Percentiles rank a stretch among this genome's conserved stretches.
Conservation (phyloP, 2,888 invertebrate species). For the Andrena dorsata region DNA sequence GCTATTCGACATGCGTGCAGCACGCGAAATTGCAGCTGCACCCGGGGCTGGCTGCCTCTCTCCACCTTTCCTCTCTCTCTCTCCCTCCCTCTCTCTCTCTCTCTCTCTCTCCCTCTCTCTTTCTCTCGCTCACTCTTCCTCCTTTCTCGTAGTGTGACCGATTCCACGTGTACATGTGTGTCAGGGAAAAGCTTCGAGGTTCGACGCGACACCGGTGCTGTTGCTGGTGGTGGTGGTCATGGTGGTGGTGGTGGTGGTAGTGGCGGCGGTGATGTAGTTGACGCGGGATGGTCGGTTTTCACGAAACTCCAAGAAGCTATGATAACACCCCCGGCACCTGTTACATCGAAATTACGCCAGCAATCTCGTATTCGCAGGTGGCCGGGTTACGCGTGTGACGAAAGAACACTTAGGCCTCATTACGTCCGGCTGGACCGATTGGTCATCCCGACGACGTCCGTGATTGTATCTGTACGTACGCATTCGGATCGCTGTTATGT, state of each 20-base stretch:
- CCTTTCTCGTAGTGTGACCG: slow-evolving; percentile 59
- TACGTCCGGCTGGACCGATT: slow-evolving; percentile 16
- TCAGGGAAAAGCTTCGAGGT: slow-evolving; percentile 57
- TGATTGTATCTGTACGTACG: slow-evolving; percentile 36
- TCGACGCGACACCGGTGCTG: slow-evolving; percentile 43
- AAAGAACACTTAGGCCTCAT: slow-evolving; percentile 33
- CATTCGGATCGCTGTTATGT: slow-evolving; percentile 1
- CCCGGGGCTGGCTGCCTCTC: slow-evolving; percentile 43
- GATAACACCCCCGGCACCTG: slow-evolving; percentile 24
- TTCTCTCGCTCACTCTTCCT: slow-evolving; percentile 21
- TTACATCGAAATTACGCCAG: slow-evolving; percentile 33
- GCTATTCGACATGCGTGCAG: slow-evolving; percentile 72
- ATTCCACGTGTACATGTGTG: slow-evolving; percentile 63
- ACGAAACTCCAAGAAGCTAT: slow-evolving; percentile 20
- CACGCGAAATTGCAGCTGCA: slow-evolving; percentile 74
- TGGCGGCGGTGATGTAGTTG: slow-evolving; percentile 48
- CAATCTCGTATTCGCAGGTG: slow-evolving; percentile 40
- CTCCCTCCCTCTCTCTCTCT: slow-evolving; percentile 26
- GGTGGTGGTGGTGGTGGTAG: slow-evolving; percentile 38
- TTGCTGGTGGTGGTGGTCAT: slow-evolving; percentile 32
- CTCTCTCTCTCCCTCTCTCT: slow-evolving; percentile 26
- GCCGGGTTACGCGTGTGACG: slow-evolving; percentile 7
- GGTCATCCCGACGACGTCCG: slow-evolving; percentile 26
- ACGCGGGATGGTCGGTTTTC: slow-evolving; percentile 50
- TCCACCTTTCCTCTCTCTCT: slow-evolving; percentile 33